These are phyloP conservation scores for Ophiodon elongatus DNA, from an alignment of 2,113 vertebrate genomes.

Conservation along the genomic window DNA sequence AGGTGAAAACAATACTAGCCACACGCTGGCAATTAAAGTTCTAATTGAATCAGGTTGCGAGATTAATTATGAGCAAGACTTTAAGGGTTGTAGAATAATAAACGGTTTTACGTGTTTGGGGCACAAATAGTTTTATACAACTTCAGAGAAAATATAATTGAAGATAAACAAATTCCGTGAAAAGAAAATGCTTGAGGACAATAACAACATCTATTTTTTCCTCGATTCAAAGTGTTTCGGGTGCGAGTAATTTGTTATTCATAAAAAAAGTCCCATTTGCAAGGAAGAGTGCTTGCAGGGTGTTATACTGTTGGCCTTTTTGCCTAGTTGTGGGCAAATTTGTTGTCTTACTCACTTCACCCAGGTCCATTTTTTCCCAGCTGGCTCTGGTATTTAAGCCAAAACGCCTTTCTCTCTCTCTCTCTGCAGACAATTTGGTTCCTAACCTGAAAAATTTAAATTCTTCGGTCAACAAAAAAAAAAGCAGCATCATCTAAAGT, in stretches of 20 bases:
- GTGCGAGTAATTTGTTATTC: neutral
- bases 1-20: neutral
- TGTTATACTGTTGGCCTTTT: neutral
- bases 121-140: neutral
- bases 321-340: slow-evolving; percentile 31
- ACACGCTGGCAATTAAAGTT: slow-evolving; percentile 23
- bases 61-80: neutral
- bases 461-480: slow-evolving; percentile 16
- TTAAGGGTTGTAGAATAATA: neutral
- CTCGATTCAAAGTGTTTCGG: neutral
- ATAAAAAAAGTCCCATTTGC: slow-evolving; percentile 23
- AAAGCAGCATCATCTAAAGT: slow-evolving; percentile 12
- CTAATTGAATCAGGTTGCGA: slow-evolving; percentile 36
- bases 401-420: slow-evolving; percentile 1
- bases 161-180: neutral
- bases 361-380: neutral
- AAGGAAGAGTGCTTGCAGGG: slow-evolving; percentile 2
- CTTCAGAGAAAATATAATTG: neutral
- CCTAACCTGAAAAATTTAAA: slow-evolving; percentile 24
- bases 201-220: neutral
- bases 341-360: slow-evolving; percentile 15
- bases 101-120: neutral
- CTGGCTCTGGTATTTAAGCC: slow-evolving; percentile 15
- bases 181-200: slow-evolving; percentile 1
- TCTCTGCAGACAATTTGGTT: slow-evolving; percentile 3